Percentiles rank a stretch among this genome's conserved stretches.
phyloP scores from a whole-genome alignment of 2,888 invertebrate genomes.

The Lampropteryx suffumata region DNA sequence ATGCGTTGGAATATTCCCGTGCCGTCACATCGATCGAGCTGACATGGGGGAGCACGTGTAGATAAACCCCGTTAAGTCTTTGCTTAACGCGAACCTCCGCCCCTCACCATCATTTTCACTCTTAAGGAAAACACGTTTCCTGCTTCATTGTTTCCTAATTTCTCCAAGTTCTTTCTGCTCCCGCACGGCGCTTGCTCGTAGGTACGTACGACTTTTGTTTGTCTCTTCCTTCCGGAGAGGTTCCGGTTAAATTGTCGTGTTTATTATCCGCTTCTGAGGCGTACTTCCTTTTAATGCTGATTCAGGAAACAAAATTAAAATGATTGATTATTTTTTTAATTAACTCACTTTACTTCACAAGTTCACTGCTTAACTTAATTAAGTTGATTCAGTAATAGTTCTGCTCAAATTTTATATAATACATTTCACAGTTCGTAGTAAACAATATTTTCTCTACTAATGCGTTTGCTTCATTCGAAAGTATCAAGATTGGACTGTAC shows the following conservation, averaged over 20 bases:
- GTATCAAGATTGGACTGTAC: no score
- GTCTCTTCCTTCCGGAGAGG: constrained; percentile 61
- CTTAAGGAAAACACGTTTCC: constrained; percentile 66
- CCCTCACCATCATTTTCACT: constrained; percentile 44
- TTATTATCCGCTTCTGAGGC: constrained; percentile 58
- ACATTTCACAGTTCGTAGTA: no score
- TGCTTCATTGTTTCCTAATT: constrained; percentile 73
- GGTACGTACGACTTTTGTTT: constrained; percentile 57
- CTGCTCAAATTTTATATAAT: no score
- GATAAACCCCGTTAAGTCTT: constrained; percentile 35
- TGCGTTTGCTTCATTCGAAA: no score
- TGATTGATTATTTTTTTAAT: constrained; percentile 29
- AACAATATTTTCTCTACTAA: no score
- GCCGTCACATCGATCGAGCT: constrained; percentile 25
- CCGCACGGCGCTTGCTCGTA: constrained; percentile 23
- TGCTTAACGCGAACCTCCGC: constrained; percentile 35
- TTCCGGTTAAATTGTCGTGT: constrained; percentile 71
- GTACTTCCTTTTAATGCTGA: constrained; percentile 37
- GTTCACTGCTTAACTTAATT: not conserved
- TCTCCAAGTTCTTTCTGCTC: constrained; percentile 66
- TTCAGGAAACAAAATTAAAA: constrained; percentile 38
- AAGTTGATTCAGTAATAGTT: no score
- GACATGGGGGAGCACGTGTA: constrained; percentile 28
- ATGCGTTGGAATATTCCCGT: constrained; percentile 20
- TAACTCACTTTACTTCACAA: no score